Base-by-base conservation (phyloP, 2,797 vertebrate genomes). In the Sebastes flavidus region DNA sequence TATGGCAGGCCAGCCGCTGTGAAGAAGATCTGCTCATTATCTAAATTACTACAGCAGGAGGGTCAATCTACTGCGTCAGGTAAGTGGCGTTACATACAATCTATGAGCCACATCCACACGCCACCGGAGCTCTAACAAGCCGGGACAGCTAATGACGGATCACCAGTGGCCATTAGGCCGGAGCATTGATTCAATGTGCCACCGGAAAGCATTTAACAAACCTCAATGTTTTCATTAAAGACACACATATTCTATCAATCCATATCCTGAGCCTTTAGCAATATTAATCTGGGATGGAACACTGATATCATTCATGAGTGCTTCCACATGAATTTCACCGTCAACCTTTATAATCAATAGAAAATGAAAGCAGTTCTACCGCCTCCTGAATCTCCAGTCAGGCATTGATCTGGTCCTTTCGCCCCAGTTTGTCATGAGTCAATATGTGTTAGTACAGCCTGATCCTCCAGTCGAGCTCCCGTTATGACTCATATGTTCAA, bases 11-110 rank as follows among this genome's bases (percentile, higher is more conserved):
- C n/a, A 11, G 24, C 18, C 22, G 3, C 62, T 38, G 72, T 42
- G 10, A 84, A 84, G 36, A 72, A 61, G 74, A 75, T 66, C 75
- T 8, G 22, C 72, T 82, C 59, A 42, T 85, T 77, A 84, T 56
- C 69, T 72, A 27, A 82, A 76, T 2, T n/a, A 70, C 55, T 58
- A 11, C 38, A 66, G 54, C 65, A 16, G 27, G 66, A 16, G 32
- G 66, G 80, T 80, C 32, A 49, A 52, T 80, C 46, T 58, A 58
- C 72, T 80, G 29, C 3, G 6, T 38, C 76, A 76, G 77, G 72
- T 72, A 67, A 78, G 74, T 22, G 67, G 24, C 42, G 34, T 77
- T 27, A 71, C 62, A 82, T 25, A 49, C 34, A 68, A 75, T 78
- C 67, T 68, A 68, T 62, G 66, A 87, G 70, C 9, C 16, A 6